Base-by-base conservation (phyloP, 2,888 invertebrate species). In the Troides oblongomaculatus region DNA sequence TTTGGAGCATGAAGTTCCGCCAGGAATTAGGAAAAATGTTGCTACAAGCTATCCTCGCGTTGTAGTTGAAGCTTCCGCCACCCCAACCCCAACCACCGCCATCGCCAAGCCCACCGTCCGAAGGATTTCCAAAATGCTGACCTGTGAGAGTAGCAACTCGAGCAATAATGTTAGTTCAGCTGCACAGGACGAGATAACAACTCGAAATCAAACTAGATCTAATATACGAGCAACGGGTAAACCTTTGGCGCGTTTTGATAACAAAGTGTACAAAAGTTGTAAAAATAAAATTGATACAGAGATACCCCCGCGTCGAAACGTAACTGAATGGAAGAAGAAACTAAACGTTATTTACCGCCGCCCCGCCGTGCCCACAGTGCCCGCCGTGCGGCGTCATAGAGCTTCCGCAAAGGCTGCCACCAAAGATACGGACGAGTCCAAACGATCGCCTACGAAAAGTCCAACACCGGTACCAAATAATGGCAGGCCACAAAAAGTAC, bases 261-360 rank as follows among this genome's bases (percentile, higher is more conserved):
- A 46, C 36, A 73, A 71, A 58, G 73, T 62, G 43, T 71, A 70
- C 56, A 71, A 66, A 21, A 43, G 65, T 43, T 69, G 14, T 53
- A 82, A 78, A 74, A 83, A 78, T 74, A 81, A 82, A 53, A 30
- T 43, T 36, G 50, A 59, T 66, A 63, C 72, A 10, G 75, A 77
- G 46, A 84, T 80, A 72, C 78, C 78, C 21, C 62, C 74, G 7
- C 77, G 79, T 30, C 72, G 76, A 23, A 83, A 83, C 78, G 74
- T 90, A 73, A 87, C 88, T 57, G 86, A 86, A 70, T 92, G 91
- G 91, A 87, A 84, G 73, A 85, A 77, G 71, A 90, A 89, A 77
- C 77, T 92, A 17, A 88, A 85, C 77, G 69, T 77, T 18, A 84
- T 90, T 1, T 92, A 92, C 70, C 86, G 86, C 21, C 77, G 77